These are phyloP conservation scores for Centropus bengalensis DNA, from an alignment of 2,113 vertebrate species.

Conservation along the genomic window DNA sequence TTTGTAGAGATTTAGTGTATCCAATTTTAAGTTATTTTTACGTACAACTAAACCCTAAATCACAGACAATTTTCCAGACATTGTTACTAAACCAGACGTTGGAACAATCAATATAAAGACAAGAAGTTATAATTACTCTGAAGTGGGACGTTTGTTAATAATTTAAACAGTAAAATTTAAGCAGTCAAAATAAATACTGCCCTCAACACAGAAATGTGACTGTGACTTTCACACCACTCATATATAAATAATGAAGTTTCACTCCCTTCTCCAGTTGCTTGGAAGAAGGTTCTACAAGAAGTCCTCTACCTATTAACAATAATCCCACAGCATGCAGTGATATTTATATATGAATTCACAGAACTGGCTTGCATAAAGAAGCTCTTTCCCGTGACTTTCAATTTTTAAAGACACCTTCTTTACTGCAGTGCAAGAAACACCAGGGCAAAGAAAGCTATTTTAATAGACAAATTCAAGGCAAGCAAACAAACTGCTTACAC, in stretches of 20 bases:
- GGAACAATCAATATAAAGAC: background rate
- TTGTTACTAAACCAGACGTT: background rate
- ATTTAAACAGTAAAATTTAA: background rate
- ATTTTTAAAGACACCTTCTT: background rate
- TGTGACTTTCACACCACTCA: background rate
- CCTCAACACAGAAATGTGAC: background rate
- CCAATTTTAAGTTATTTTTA: background rate
- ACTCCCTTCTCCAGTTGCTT: background rate
- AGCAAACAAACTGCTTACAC: background rate
- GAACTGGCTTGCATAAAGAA: background rate
- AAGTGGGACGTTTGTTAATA: background rate
- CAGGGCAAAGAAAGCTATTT: background rate
- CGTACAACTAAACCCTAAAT: background rate
- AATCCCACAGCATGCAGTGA: background rate
- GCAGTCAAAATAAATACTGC: background rate
- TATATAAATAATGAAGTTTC: background rate
- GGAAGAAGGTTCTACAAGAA: background rate
- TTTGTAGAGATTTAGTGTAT: background rate
- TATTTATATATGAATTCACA: background rate
- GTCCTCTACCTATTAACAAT: background rate
- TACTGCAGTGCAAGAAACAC: background rate
- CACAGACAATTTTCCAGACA: background rate
- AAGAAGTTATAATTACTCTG: background rate
- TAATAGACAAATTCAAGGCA: background rate
- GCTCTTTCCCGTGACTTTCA: background rate